Percentiles rank a stretch among this genome's conserved stretches.
Evolutionary conservation across 2,797 vertebrate genomes (phyloP).

Genomic region (Fundulus diaphanus): DNA sequence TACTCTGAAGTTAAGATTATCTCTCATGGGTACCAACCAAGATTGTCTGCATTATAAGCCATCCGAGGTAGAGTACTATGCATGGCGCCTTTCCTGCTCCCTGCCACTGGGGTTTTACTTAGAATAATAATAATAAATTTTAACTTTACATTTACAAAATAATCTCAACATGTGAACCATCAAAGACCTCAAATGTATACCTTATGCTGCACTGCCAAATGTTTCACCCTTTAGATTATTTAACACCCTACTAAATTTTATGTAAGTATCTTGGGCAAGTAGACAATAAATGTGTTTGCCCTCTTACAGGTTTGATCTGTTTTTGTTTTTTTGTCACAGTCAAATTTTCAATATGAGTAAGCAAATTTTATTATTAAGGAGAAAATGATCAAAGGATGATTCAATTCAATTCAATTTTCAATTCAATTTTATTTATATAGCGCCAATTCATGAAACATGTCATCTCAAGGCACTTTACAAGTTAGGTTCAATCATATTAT

Average conservation of each 20-base stretch:
- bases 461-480: no score
- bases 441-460: no score
- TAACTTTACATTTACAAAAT: no score
- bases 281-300: background rate
- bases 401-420: no score
- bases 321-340: background rate
- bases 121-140: no score
- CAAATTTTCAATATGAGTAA: background rate
- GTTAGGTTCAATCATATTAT: no score
- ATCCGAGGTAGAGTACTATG: conserved; percentile 4
- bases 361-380: background rate
- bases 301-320: background rate
- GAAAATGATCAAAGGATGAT: no score
- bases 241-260: background rate
- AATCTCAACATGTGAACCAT: no score
- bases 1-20: conserved; percentile 7
- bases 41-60: background rate
- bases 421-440: no score
- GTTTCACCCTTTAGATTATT: background rate
- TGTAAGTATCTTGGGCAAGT: background rate
- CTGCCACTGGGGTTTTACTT: no score
- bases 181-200: no score
- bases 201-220: background rate
- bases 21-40: conserved; percentile 7
- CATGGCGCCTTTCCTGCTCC: background rate